These are phyloP conservation scores for Pteronura brasiliensis DNA, from an alignment of 2,113 vertebrate species.

Conservation along the genomic window DNA sequence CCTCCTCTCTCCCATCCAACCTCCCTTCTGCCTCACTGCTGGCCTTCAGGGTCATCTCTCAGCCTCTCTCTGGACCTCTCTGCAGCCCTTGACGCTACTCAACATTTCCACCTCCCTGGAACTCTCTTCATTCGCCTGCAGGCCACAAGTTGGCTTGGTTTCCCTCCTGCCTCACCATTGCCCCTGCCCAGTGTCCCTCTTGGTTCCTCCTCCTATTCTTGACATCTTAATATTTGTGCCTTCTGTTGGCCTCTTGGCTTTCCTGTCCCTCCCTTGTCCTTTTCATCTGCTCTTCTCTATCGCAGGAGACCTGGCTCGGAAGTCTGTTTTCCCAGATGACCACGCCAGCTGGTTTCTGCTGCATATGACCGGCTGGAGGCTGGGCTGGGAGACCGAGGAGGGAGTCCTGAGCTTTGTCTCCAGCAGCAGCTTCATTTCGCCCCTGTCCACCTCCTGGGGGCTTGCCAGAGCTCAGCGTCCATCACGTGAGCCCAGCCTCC, in stretches of 20 bases:
- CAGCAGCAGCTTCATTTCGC: not conserved
- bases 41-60: not conserved
- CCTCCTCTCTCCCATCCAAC: not conserved
- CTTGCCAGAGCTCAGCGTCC: too few species aligned
- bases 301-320: not conserved
- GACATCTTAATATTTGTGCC: not conserved
- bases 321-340: not conserved
- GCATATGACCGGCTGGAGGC: not conserved
- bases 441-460: not conserved
- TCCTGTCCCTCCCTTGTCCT: too few species aligned
- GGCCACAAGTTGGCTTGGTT: not conserved
- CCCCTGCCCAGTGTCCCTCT: not conserved
- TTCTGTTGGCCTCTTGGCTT: not conserved
- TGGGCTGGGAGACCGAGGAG: not conserved
- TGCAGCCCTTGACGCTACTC: too few species aligned
- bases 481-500: not conserved
- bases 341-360: not conserved
- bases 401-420: fast-evolving
- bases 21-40: not conserved
- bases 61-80: not conserved
- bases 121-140: not conserved
- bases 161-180: too few species aligned
- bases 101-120: not conserved
- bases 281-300: not conserved
- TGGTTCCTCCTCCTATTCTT: not conserved